Evolutionary conservation across 2,113 vertebrate species (phyloP), one percentile per base, ranked within the genome.

Genomic region (Anarrhichthys ocellatus): DNA sequence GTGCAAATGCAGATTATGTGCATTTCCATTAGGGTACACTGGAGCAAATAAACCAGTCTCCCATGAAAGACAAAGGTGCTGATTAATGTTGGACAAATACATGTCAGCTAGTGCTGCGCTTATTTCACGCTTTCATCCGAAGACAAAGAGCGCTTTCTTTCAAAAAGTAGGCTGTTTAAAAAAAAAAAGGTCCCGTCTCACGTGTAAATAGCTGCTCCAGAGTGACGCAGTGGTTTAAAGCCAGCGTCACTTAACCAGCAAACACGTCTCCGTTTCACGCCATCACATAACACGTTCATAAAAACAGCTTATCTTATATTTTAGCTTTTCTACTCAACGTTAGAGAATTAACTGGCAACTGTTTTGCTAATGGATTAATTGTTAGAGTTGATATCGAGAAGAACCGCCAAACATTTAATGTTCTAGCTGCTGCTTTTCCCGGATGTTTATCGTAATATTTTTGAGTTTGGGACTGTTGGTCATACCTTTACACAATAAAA

Each of bases 1-100:
- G 52, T 32, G 13, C 38, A 75, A 71, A 83, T 73, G 34, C 68
- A 79, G 78, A 83, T 71, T 15, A 29, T 52, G 64, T 42, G 42
- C 17, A 68, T 72, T 76, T 73, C 46, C 32, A 81, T 73, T 32
- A 20, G 17, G 52, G 15, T 59, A 81, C 61, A 20, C 18, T 64
- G 73, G 76, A 64, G 61, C 24, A 48, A 48, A 73, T 24, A n/a
- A 52, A 27, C 24, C 9, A 24, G 64, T 69, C 66, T 52, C 20
- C 46, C 38, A 58, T 29, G 9, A 38, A 78, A 71, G 18, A 83
- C 54, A 76, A 32, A 68, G 62, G 1, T 13, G 29, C 48, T 52
- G 40, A 63, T 65, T 24, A 68, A 62, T 36, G n/a, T 11, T 56
- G 76, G 17, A 38, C 29, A 65, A 80, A 79, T 20, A 44, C 8